These are phyloP conservation scores for Gisinianus flammeolus DNA, from an alignment of 2,888 invertebrate genomes.

Conservation along the genomic window DNA sequence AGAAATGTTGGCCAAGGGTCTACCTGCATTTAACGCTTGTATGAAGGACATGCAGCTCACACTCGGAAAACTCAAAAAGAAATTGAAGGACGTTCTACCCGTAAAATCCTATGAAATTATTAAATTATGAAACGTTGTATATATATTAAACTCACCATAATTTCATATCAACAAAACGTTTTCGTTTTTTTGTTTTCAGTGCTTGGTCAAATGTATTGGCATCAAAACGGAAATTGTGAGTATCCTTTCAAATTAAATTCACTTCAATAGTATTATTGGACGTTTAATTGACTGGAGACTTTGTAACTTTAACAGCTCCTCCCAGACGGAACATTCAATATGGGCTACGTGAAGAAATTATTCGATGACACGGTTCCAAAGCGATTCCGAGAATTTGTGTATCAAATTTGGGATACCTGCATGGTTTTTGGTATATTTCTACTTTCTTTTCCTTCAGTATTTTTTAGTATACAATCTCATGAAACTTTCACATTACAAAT, in stretches of 20 bases:
- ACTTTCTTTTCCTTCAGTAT: not conserved
- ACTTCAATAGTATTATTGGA: too few species aligned
- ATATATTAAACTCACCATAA: not conserved
- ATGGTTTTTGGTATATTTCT: conserved; percentile 10
- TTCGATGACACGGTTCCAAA: conserved; percentile 5
- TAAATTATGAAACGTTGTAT: not conserved
- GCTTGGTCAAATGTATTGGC: conserved; percentile 37
- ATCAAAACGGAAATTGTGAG: conserved; percentile 28
- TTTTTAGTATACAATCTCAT: not conserved
- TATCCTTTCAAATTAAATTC: not conserved
- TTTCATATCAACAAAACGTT: not conserved
- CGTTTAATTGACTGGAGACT: not conserved
- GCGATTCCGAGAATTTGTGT: conserved; percentile 20
- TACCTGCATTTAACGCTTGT: conserved; percentile 36
- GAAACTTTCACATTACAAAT: not conserved
- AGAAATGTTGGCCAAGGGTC: conserved; percentile 5
- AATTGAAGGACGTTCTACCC: conserved; percentile 2
- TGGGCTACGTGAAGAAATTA: conserved; percentile 20
- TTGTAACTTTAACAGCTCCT: conserved; percentile 4
- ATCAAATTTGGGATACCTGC: conserved; percentile 29
- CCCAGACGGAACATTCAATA: conserved; percentile 28
- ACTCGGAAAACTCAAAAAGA: conserved; percentile 20
- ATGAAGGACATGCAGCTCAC: conserved; percentile 38
- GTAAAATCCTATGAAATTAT: conserved; percentile 6
- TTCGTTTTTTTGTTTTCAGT: conserved; percentile 24